These are phyloP conservation scores for Serrognathus titanus DNA, from an alignment of 2,888 invertebrate species.

Conservation along the genomic window DNA sequence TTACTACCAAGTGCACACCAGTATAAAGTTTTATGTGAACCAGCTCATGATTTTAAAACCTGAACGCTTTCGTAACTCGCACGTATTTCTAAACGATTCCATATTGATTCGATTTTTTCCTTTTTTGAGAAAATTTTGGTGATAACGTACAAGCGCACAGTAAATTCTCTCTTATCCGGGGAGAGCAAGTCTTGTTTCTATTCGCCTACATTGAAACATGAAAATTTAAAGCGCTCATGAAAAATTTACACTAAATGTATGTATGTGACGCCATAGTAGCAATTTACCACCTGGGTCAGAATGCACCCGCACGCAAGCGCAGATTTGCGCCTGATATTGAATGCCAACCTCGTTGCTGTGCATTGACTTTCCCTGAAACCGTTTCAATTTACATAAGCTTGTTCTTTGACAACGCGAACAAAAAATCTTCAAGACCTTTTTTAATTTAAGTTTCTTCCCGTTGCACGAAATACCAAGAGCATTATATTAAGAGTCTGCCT, in stretches of 20 bases:
- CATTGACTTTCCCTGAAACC: conserved; percentile 15
- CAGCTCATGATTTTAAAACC: no score
- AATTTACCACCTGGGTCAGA: conserved; percentile 19
- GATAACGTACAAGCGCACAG: no score
- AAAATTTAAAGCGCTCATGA: conserved; percentile 3
- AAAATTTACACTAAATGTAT: conserved; percentile 10
- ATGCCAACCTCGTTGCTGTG: conserved; percentile 18
- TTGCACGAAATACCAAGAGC: background rate
- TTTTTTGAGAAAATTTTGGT: no score
- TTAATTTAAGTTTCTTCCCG: background rate
- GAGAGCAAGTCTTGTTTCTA: background rate
- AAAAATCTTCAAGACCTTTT: background rate
- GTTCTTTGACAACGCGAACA: background rate
- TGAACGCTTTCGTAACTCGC: no score
- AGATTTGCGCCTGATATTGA: conserved; percentile 22
- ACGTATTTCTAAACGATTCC: no score
- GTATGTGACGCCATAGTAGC: conserved; percentile 9
- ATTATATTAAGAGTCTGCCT: no score
- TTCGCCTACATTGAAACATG: background rate
- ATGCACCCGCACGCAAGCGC: conserved; percentile 18
- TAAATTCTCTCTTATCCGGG: no score
- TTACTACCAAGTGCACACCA: no score
- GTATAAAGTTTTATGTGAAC: no score
- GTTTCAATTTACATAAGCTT: conserved; percentile 17
- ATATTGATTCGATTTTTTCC: no score